Conservation (phyloP, 2,888 invertebrate genomes). For the Meta bourneti region DNA sequence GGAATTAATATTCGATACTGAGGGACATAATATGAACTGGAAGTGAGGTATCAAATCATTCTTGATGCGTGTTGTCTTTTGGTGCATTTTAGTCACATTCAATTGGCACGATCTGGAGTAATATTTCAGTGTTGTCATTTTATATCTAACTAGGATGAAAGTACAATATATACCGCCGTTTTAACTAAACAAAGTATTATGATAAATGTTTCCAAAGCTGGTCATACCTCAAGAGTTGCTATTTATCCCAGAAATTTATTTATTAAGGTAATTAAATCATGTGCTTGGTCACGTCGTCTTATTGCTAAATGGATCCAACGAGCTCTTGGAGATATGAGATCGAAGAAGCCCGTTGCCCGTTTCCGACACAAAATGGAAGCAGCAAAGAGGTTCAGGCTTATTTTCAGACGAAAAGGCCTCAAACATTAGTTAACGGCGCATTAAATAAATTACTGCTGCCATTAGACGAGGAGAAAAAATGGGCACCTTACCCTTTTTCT, state of each 20-base stretch:
- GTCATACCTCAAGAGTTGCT: background rate
- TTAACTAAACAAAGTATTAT: no score
- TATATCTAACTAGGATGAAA: no score
- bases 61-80: no score
- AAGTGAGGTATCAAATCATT: no score
- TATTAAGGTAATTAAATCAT: background rate
- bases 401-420: conserved; percentile 14
- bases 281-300: background rate
- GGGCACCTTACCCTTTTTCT: conserved; percentile 34
- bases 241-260: background rate
- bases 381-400: background rate
- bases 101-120: no score
- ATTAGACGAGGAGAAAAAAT: background rate
- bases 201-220: no score
- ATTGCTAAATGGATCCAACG: background rate
- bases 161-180: no score
- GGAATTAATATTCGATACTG: no score
- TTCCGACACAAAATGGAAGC: background rate
- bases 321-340: background rate
- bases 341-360: background rate
- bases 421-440: conserved; percentile 28
- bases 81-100: no score
- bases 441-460: conserved; percentile 34
- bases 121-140: no score
- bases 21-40: no score